These are phyloP conservation scores for Crematogaster levior DNA, from an alignment of 2,888 invertebrate species.

Conservation along the genomic window DNA sequence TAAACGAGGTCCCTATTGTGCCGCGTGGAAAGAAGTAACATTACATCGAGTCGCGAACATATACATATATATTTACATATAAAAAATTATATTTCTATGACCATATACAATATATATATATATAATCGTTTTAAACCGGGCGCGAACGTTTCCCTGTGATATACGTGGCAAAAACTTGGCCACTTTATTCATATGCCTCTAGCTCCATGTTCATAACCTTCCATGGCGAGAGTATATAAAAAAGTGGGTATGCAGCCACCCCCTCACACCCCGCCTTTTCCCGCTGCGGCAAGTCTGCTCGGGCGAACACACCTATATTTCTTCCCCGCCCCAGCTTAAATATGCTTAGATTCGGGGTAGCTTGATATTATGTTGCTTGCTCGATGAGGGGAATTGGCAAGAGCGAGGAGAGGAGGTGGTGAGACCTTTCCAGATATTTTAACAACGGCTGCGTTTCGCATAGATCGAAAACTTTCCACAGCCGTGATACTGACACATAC, in stretches of 20 bases:
- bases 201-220: slow-evolving; percentile 77
- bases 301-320: slow-evolving; percentile 70
- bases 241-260: slow-evolving; percentile 75
- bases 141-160: slow-evolving; percentile 80
- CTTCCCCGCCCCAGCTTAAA: slow-evolving; percentile 74
- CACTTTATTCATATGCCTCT: slow-evolving; percentile 82
- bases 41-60: slow-evolving; percentile 59
- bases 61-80: slow-evolving; percentile 43
- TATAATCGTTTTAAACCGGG: slow-evolving; percentile 75
- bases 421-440: slow-evolving; percentile 68
- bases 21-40: slow-evolving; percentile 62
- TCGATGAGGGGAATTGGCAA: slow-evolving; percentile 33
- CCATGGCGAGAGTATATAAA: slow-evolving; percentile 76
- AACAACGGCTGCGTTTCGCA: slow-evolving; percentile 57
- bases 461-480: slow-evolving; percentile 64
- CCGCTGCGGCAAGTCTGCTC: slow-evolving; percentile 49
- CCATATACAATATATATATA: no score
- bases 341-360: slow-evolving; percentile 79
- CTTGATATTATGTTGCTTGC: slow-evolving; percentile 72
- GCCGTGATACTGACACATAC: slow-evolving; percentile 58
- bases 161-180: slow-evolving; percentile 82
- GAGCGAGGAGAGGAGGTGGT: background rate
- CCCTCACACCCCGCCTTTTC: slow-evolving; percentile 59
- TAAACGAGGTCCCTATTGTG: slow-evolving; percentile 59
- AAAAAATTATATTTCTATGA: no score